A percentile compares a stretch with the other conserved stretches of the same genome.
Evolutionary conservation across 1,140 invertebrate genomes (phyloP).

Genomic region (Glomeris maerens): DNA sequence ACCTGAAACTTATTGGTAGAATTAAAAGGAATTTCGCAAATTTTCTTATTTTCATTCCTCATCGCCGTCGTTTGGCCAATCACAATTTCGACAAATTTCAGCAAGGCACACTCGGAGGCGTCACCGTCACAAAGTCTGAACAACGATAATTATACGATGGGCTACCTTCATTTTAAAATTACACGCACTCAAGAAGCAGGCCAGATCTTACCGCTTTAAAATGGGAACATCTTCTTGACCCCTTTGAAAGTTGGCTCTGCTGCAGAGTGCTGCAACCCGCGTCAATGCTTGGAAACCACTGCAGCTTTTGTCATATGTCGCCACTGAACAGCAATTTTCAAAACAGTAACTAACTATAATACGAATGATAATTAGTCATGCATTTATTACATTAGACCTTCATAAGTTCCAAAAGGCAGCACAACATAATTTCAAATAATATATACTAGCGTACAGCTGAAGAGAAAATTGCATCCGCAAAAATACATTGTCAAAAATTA

Average conservation of each 20-base stretch:
- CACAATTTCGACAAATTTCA: constrained; percentile 92
- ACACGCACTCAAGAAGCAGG: not conserved
- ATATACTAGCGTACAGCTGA: too few relatives aligned
- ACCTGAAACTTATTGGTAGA: constrained; percentile 94
- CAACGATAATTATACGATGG: not conserved
- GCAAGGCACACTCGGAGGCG: constrained; percentile 85
- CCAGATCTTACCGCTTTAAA: constrained; percentile 51
- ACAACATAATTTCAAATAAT: too few relatives aligned
- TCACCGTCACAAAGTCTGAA: constrained; percentile 51
- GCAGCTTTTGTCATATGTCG: constrained; percentile 82
- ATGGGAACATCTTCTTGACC: constrained; percentile 83
- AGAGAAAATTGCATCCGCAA: too few relatives aligned
- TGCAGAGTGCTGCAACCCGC: constrained; percentile 85
- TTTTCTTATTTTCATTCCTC: constrained; percentile 81
- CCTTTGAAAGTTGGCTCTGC: constrained; percentile 90
- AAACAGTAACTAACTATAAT: constrained; percentile 15
- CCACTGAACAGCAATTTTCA: constrained; percentile 34
- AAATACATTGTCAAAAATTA: too few relatives aligned
- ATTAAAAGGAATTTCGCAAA: constrained; percentile 97
- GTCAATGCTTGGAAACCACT: constrained; percentile 83
- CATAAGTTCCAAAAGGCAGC: too few relatives aligned
- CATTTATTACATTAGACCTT: too few relatives aligned
- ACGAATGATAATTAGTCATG: too few relatives aligned
- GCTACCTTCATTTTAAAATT: not conserved
- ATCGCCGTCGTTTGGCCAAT: constrained; percentile 81